These are phyloP conservation scores for Catostylus mosaicus DNA, from an alignment of 30 jellyfish, hydroid and myxozoan species.

Conservation along the genomic window DNA sequence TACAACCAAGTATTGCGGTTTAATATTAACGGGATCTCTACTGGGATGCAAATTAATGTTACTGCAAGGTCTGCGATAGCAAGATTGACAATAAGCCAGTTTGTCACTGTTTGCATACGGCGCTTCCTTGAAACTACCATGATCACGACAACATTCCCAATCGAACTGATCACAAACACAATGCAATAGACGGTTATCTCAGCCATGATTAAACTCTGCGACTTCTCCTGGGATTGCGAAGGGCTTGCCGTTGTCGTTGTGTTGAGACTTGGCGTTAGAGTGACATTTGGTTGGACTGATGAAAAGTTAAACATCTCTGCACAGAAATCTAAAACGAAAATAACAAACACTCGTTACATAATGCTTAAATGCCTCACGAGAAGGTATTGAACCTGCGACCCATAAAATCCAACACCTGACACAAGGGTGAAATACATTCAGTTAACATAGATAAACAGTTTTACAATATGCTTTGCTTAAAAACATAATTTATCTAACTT, in stretches of 20 bases:
- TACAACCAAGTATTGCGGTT: slow-evolving; percentile 75
- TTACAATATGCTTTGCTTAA: no score
- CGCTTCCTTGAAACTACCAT: slow-evolving; percentile 80
- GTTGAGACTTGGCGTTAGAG: background rate
- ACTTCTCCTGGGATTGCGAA: background rate
- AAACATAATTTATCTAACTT: no score
- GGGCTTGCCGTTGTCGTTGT: background rate
- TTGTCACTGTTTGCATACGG: slow-evolving; percentile 97
- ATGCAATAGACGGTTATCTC: slow-evolving; percentile 56
- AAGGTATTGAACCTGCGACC: no score
- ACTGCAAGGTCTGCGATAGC: slow-evolving; percentile 94
- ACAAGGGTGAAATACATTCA: no score
- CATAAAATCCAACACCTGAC: no score
- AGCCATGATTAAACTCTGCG: slow-evolving; percentile 37
- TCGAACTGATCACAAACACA: slow-evolving; percentile 66
- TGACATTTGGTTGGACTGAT: background rate
- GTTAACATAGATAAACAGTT: no score
- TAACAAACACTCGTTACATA: no score
- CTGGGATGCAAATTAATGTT: slow-evolving; percentile 86
- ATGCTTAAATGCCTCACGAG: no score
- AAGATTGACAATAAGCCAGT: slow-evolving; percentile 90
- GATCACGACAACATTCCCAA: slow-evolving; percentile 88
- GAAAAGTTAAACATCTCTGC: slow-evolving; percentile 12
- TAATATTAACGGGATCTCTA: slow-evolving; percentile 85
- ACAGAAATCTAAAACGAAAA: background rate